Conservation (phyloP, 2,797 vertebrate genomes). For the Sarcophilus harrisii region DNA sequence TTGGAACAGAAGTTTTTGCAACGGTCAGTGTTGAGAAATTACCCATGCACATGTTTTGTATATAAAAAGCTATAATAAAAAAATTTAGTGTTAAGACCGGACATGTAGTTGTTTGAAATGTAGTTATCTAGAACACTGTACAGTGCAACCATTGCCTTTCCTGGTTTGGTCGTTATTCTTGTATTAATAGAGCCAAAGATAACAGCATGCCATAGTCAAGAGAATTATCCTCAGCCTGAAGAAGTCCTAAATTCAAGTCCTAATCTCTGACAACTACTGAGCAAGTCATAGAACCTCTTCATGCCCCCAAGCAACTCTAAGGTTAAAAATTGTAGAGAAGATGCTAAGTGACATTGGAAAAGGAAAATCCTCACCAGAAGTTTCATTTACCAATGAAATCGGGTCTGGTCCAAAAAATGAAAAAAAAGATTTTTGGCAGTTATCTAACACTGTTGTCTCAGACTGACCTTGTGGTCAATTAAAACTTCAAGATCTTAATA, state of each 20-base stretch:
- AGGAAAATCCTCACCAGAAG: background rate
- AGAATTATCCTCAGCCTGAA: background rate
- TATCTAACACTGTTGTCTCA: background rate
- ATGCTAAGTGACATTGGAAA: background rate
- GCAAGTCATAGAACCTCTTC: background rate
- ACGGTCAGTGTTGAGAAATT: too few species aligned
- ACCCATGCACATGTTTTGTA: too few species aligned
- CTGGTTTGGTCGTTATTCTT: background rate
- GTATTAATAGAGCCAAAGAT: background rate
- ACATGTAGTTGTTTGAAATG: background rate
- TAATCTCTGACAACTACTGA: background rate
- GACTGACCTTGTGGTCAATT: background rate
- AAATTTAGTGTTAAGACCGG: background rate
- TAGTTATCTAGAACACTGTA: background rate
- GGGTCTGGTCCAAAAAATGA: background rate
- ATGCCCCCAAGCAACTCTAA: background rate
- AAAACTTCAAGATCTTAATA: background rate
- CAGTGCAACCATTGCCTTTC: background rate
- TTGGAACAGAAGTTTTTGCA: too few species aligned
- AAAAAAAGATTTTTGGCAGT: background rate
- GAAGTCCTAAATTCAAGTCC: background rate
- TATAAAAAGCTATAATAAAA: too few species aligned
- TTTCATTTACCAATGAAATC: background rate
- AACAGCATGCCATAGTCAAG: background rate
- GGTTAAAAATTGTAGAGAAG: background rate